phyloP scores from a whole-genome alignment of 2,113 vertebrate species.

The Tragelaphus scriptus region DNA sequence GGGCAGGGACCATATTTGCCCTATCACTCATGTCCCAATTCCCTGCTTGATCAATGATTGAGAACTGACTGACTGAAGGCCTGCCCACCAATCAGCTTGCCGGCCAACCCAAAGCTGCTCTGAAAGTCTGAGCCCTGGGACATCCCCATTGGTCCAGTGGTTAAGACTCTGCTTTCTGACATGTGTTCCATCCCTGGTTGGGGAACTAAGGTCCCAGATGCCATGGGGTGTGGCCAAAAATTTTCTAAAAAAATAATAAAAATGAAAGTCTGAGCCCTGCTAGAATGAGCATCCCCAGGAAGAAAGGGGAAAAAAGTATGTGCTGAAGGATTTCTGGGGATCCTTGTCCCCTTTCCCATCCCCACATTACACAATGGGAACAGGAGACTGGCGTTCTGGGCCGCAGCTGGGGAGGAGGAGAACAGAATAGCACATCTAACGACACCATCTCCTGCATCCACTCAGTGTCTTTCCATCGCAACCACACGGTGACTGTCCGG shows the following conservation, averaged over 20 bases:
- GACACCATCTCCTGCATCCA: fast-evolving
- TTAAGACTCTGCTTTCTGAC: fast-evolving
- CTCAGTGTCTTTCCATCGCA: constrained; percentile 81
- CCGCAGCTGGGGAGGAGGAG: background rate
- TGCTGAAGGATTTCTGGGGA: background rate
- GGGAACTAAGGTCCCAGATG: background rate
- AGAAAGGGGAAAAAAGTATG: background rate
- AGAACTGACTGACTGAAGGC: background rate
- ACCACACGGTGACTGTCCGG: constrained; percentile 49
- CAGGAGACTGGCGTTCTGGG: background rate
- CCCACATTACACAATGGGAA: background rate
- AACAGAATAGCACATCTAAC: background rate
- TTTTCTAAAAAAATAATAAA: background rate
- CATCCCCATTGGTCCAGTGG: background rate
- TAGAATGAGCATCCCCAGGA: background rate
- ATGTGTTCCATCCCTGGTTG: background rate
- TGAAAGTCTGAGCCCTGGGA: background rate
- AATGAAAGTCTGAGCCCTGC: background rate
- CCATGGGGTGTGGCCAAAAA: background rate
- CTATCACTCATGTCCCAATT: background rate
- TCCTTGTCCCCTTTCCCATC: background rate
- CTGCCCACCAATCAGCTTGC: background rate
- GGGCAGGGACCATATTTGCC: fast-evolving
- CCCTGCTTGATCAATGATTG: background rate
- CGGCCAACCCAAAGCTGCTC: background rate